Base-by-base conservation (phyloP, 2,113 vertebrate species). In the Perca flavescens region DNA sequence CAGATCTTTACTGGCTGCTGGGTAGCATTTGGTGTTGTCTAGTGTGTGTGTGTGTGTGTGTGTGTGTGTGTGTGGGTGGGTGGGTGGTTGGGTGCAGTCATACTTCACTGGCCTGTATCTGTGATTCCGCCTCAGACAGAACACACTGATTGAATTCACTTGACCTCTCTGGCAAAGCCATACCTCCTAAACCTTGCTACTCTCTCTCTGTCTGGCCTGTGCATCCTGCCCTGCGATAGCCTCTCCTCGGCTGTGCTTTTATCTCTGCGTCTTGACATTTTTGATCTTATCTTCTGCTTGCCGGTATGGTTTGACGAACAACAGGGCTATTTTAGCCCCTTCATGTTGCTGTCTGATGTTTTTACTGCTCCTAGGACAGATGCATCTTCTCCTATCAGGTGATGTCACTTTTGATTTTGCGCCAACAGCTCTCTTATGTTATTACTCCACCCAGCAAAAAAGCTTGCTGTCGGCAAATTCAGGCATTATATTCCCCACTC, bases 351-450 rank as follows among this genome's bases (percentile, higher is more conserved):
- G 62, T 78, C n/a, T 34, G 52, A 56, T 74, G 74, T 81, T 70
- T 85, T 76, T 66, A 66, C 21, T 19, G 31, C 69, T 77, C 47
- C 25, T 62, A 34, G 56, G 54, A 65, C 12, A 28, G 58, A 56
- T 84, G 66, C 80, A 31, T 88, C 74, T 74, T 46, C 31, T 64
- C 64, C 69, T 47, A 82, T 93, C 86, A 89, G 82, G 21, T 86
- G 87, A 93, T 91, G 86, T 89, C 84, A 86, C 69, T 86, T 91
- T 92, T 93, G 94, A 93, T 86, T 83, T 67, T 11, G 25, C 8
- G 91, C 93, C 94, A 94, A 49, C 86, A 88, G 88, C 77, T 87
- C 90, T 92, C 86, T 93, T 90, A 93, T 86, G 82, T 79, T 89
- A 93, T 92, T 91, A 78, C 83, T 87, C 84, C 31, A 82, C 72